Percentiles rank a stretch among this genome's conserved stretches.
phyloP scores from a whole-genome alignment of 2,113 vertebrate species.

The Felis catus region DNA sequence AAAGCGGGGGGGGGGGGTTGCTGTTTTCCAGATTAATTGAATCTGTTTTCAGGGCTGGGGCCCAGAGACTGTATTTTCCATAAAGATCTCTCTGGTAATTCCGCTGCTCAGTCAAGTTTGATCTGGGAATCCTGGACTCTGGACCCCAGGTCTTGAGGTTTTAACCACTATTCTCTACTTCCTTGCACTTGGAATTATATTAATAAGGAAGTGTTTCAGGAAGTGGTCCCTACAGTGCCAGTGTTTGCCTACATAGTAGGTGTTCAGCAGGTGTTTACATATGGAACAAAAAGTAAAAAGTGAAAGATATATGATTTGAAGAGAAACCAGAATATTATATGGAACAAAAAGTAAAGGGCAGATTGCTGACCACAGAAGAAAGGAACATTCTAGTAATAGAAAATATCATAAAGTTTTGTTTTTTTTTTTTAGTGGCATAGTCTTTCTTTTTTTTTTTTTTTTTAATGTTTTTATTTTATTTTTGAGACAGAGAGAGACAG shows the following conservation, averaged over 20 bases:
- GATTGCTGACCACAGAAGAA: background rate
- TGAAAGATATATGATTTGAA: too few relatives aligned
- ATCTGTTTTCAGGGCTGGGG: background rate
- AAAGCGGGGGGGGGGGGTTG: too few relatives aligned
- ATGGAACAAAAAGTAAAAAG: background rate
- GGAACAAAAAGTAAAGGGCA: background rate
- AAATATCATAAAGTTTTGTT: background rate
- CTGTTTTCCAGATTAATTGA: background rate
- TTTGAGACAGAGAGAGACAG: too few relatives aligned
- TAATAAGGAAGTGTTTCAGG: background rate
- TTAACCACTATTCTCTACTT: background rate
- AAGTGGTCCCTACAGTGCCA: background rate
- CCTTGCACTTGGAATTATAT: background rate
- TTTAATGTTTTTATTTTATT: too few relatives aligned
- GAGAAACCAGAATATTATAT: background rate
- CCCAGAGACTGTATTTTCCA: background rate
- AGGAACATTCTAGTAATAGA: background rate
- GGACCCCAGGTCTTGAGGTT: background rate
- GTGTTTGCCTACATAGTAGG: background rate
- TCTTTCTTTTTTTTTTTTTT: too few relatives aligned
- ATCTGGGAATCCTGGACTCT: too few relatives aligned
- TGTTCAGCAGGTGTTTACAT: background rate
- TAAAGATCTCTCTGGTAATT: background rate
- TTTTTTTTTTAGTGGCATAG: too few relatives aligned
- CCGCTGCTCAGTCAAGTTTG: background rate